Conservation (phyloP, 2,888 invertebrate species). For the Campopleginae sp. region DNA sequence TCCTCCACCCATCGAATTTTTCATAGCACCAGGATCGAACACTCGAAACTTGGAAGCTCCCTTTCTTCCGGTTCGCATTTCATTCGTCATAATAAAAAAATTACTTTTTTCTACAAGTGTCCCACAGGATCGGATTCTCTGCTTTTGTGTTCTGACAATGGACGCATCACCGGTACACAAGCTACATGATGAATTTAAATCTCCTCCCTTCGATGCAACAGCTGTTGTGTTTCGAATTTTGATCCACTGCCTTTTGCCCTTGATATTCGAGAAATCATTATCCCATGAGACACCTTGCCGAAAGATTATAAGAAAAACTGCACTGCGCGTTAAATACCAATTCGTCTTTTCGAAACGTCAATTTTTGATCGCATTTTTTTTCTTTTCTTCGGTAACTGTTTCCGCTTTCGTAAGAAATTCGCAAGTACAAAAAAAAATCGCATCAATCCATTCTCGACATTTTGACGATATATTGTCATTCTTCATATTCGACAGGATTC, state of each 20-base stretch:
- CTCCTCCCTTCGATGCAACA: conserved; percentile 25
- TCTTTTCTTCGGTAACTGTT: background rate
- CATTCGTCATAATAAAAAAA: conserved; percentile 60
- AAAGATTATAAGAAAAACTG: background rate
- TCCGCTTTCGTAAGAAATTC: background rate
- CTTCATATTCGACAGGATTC: background rate
- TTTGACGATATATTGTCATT: background rate
- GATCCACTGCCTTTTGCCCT: background rate
- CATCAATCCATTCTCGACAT: background rate
- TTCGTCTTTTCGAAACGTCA: background rate
- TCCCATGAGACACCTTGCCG: background rate
- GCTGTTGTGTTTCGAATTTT: conserved; percentile 25
- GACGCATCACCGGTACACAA: conserved; percentile 21
- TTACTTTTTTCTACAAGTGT: conserved; percentile 59
- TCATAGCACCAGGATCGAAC: conserved; percentile 60
- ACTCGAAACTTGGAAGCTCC: conserved; percentile 64
- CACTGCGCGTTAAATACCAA: background rate
- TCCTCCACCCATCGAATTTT: conserved; percentile 46
- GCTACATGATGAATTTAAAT: conserved; percentile 58
- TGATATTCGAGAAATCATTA: background rate
- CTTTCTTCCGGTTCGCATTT: conserved; percentile 63
- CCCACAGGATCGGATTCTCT: conserved; percentile 45
- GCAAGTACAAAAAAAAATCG: background rate
- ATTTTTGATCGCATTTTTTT: background rate
- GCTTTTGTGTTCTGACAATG: conserved; percentile 44